These are phyloP conservation scores for Pogonocherus hispidulus DNA, from an alignment of 2,888 invertebrate species.

Conservation along the genomic window DNA sequence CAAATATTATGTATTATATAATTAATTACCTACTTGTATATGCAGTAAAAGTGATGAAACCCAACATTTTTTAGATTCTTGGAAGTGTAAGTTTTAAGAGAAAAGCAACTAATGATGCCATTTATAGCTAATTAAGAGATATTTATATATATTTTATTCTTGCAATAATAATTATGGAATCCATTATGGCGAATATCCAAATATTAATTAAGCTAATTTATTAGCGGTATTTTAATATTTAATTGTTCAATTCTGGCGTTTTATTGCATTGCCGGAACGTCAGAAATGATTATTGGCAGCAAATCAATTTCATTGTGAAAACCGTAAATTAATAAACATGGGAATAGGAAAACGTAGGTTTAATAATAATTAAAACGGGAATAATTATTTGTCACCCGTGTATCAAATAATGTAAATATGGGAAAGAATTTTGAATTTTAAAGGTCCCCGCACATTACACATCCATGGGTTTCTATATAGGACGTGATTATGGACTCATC, in stretches of 20 bases:
- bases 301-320: background rate
- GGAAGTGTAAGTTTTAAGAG: background rate
- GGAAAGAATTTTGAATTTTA: too few species aligned
- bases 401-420: too few species aligned
- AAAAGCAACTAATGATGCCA: background rate
- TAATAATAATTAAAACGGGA: too few species aligned
- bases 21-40: too few species aligned
- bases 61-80: background rate
- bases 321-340: background rate
- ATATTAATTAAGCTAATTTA: slow-evolving; percentile 11
- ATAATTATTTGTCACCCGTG: too few species aligned
- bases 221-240: slow-evolving; percentile 7
- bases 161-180: background rate
- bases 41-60: background rate
- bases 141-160: background rate
- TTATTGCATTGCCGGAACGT: background rate
- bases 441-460: too few species aligned
- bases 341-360: background rate
- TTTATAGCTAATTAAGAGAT: slow-evolving; percentile 8
- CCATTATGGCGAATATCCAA: background rate
- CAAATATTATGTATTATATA: too few species aligned
- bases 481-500: too few species aligned
- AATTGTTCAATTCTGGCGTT: background rate
- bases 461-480: too few species aligned
- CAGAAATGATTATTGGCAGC: background rate